Evolutionary conservation across 2,797 vertebrate genomes (phyloP).

Genomic region (Clarias platycephalus): DNA sequence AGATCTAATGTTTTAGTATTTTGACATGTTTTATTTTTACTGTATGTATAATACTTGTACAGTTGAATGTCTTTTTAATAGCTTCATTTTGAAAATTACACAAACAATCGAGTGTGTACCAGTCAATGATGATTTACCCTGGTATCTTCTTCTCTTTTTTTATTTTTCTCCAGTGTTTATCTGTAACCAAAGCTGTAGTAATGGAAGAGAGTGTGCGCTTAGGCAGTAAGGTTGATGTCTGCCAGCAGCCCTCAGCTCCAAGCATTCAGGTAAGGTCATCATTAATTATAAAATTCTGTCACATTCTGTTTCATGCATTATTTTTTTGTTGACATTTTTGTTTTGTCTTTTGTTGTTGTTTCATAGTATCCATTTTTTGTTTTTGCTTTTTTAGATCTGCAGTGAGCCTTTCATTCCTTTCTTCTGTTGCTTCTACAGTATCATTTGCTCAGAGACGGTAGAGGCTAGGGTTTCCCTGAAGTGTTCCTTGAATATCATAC

Average conservation of each 20-base stretch:
- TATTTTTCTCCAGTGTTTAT: constrained; percentile 60
- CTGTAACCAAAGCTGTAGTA: constrained; percentile 55
- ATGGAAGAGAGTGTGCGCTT: constrained; percentile 47
- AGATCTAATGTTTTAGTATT: neutral
- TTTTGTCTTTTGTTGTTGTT: constrained; percentile 45
- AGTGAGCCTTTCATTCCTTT: constrained; percentile 66
- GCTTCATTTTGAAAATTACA: neutral
- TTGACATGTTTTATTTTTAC: neutral
- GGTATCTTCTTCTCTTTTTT: neutral
- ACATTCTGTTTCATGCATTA: constrained; percentile 42
- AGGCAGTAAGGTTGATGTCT: constrained; percentile 40
- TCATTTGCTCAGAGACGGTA: constrained; percentile 70
- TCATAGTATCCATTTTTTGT: constrained; percentile 47
- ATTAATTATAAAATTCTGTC: neutral
- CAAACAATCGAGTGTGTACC: neutral
- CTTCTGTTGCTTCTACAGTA: constrained; percentile 64
- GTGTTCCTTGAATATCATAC: constrained; percentile 70
- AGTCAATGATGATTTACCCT: neutral
- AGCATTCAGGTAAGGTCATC: constrained; percentile 37
- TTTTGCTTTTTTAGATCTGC: constrained; percentile 72
- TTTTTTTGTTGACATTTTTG: constrained; percentile 43
- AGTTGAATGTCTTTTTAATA: neutral
- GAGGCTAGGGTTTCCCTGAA: constrained; percentile 67
- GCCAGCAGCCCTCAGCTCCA: constrained; percentile 31
- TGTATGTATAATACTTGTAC: neutral